Conservation (phyloP, 2,888 invertebrate genomes). For the Scrobipalpa atriplicella region DNA sequence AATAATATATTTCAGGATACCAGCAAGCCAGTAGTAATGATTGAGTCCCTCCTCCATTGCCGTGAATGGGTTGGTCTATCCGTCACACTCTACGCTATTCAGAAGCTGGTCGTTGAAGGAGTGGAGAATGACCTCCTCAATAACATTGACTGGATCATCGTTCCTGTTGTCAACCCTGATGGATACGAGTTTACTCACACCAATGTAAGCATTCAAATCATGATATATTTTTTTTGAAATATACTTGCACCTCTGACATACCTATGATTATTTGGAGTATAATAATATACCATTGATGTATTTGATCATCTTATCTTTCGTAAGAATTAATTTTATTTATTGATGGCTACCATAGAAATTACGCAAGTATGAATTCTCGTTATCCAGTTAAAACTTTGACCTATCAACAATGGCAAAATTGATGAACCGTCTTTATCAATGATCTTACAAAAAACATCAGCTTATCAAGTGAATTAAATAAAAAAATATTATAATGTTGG, state of each 20-base stretch:
- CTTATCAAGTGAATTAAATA: too few relatives aligned
- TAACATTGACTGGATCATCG: constrained; percentile 85
- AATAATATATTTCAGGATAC: constrained; percentile 49
- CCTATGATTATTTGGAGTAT: too few relatives aligned
- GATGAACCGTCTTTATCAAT: too few relatives aligned
- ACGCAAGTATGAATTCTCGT: too few relatives aligned
- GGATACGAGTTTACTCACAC: constrained; percentile 72
- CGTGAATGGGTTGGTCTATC: constrained; percentile 88
- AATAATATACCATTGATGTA: too few relatives aligned
- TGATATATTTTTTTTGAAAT: too few relatives aligned
- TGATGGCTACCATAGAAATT: too few relatives aligned
- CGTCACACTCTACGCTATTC: constrained; percentile 84
- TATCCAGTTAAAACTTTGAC: too few relatives aligned
- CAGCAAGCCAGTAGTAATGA: constrained; percentile 80
- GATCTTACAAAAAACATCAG: too few relatives aligned
- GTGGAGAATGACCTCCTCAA: constrained; percentile 77
- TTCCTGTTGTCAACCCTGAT: constrained; percentile 88
- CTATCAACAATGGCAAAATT: too few relatives aligned
- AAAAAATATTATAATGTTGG: too few relatives aligned
- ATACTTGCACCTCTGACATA: neutral
- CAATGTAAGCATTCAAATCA: neutral
- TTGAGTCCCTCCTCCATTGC: constrained; percentile 84
- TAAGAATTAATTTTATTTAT: neutral
- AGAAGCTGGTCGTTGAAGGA: constrained; percentile 83
- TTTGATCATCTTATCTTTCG: too few relatives aligned